phyloP scores from a whole-genome alignment of 2,113 vertebrate species.

The Acrocephalus arundinaceus region DNA sequence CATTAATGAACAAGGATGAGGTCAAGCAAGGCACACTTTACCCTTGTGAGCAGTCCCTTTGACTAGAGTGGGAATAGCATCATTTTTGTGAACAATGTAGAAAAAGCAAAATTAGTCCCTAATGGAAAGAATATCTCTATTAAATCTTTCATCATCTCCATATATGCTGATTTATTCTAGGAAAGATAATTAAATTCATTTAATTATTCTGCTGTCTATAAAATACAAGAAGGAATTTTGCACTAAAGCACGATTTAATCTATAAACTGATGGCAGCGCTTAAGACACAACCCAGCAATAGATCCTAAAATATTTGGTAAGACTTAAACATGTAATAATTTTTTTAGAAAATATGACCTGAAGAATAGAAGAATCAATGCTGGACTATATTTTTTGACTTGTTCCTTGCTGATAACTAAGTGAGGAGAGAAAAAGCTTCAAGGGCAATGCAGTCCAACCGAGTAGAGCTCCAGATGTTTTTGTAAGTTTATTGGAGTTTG shows the following conservation, averaged over 20 bases:
- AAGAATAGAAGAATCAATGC: neutral
- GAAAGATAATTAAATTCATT: slow-evolving; percentile 48
- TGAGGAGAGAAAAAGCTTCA: neutral
- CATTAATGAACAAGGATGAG: slow-evolving; percentile 16
- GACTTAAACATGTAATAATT: neutral
- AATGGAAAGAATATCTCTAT: slow-evolving; percentile 20
- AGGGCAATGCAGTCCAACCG: neutral
- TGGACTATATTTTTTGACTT: neutral
- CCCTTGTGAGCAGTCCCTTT: neutral
- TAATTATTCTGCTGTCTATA: slow-evolving; percentile 19
- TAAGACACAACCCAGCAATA: neutral
- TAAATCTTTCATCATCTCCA: slow-evolving; percentile 30
- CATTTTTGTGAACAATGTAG: neutral
- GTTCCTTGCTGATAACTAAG: neutral
- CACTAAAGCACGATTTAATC: neutral
- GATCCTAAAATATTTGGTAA: neutral
- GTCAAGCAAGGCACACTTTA: neutral
- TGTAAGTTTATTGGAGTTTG: neutral
- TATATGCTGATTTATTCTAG: neutral
- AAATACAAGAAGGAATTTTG: slow-evolving; percentile 5
- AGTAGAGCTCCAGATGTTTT: neutral
- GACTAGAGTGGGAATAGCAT: neutral
- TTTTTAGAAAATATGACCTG: neutral
- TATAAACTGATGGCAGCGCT: neutral
- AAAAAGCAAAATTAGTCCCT: slow-evolving; percentile 20